These are phyloP conservation scores for Holocentrus rufus DNA, from an alignment of 2,797 vertebrate species.

Conservation along the genomic window DNA sequence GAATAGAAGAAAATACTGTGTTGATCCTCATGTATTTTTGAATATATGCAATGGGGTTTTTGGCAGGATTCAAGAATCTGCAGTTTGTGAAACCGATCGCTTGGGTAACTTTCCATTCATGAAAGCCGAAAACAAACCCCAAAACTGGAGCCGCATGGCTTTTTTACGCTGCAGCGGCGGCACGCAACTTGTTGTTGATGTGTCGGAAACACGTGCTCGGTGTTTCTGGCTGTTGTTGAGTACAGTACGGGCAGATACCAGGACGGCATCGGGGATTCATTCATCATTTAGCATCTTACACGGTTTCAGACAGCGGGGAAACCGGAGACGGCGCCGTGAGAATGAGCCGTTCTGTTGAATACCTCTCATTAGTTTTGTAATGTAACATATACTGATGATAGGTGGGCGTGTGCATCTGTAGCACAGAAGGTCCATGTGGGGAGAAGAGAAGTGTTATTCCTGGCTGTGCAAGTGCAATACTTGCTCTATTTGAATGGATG, in stretches of 20 bases:
- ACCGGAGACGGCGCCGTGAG: slow-evolving; percentile 48
- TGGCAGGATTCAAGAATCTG: background rate
- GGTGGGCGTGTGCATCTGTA: background rate
- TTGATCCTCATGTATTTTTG: background rate
- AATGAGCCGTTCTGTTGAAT: slow-evolving; percentile 15
- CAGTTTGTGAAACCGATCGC: background rate
- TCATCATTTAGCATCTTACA: slow-evolving; percentile 75
- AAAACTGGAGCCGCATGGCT: background rate
- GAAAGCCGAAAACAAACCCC: background rate
- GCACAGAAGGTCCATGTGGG: too few species aligned
- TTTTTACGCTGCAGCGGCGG: background rate
- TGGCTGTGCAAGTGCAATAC: background rate
- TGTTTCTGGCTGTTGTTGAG: slow-evolving; percentile 36
- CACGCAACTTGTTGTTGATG: background rate
- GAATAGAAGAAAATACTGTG: background rate
- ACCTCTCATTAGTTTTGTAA: slow-evolving; percentile 1
- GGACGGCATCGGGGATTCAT: slow-evolving; percentile 58
- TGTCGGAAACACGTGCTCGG: slow-evolving; percentile 51
- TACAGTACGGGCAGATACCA: slow-evolving; percentile 27
- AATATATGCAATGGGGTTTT: background rate
- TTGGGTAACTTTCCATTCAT: slow-evolving; percentile 1
- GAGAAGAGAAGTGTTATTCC: background rate
- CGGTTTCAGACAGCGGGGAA: slow-evolving; percentile 57
- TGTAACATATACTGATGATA: slow-evolving; percentile 8
- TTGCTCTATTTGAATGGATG: too few species aligned